Base-by-base conservation (phyloP, 35 echinoderm and acorn worm species). In the Anneissia japonica region DNA sequence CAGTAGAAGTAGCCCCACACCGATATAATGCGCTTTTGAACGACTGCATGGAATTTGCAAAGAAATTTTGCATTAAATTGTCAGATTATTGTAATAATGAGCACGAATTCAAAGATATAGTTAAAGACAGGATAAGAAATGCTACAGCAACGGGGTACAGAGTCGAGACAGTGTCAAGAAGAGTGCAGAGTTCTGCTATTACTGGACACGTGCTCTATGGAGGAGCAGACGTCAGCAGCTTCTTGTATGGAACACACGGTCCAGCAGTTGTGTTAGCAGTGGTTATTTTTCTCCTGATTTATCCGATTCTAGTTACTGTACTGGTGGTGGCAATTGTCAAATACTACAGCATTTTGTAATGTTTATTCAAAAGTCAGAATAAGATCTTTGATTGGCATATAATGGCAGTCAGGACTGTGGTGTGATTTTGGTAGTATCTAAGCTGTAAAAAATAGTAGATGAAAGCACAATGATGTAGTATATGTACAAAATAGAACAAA, bases 11-110 rank as follows among this genome's bases (percentile, higher is more conserved):
- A 29, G 41, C 83, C 9, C 84, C 83, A 0, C 83, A 82, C 21
- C 83, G 82, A 17, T 91, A 86, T 34, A 56, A 51, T 21, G 89
- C 86, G 14, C 82, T 91, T 26, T 76, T 86, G 76, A 76, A 91
- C 23, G 89, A 91, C 72, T 91, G 89, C 64, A 84, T 91, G 31
- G 89, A 91, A 56, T 91, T 91, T 81, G 80, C 84, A 30, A 91
- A 91, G 72, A 74, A 46, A 26, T 86, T 91, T 74, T 91, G 89
- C 76, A 80, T 80, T 14, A 39, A 91, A 41, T 83, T 91, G 35
- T 34, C 86, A 34, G 43, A 73, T 28, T 91, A 86, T 79, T 80
- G 76, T 30, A 51, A 46, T 19, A 91, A 91, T 40, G 33, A 46
- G 43, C 74, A 74, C 26, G 76, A 79, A 46, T 80, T 91, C 43